Conservation (phyloP, 1,140 invertebrate genomes). For the Drosophila dunni region DNA sequence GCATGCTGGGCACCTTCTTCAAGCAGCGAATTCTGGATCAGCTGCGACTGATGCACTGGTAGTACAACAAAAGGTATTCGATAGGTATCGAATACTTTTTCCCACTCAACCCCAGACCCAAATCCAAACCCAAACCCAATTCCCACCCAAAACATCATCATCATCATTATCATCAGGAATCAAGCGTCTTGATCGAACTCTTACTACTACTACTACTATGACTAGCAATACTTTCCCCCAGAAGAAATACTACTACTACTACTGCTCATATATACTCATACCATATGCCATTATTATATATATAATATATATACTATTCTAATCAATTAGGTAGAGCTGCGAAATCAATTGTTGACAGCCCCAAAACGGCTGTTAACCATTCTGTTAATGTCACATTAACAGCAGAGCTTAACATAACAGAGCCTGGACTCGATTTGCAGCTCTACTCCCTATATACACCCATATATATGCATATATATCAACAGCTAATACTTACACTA, state of each 20-base stretch:
- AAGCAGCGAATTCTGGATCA: constrained; percentile 84
- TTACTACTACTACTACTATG: constrained; percentile 29
- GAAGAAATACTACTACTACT: constrained; percentile 52
- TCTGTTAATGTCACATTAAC: neutral
- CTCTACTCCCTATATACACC: constrained; percentile 28
- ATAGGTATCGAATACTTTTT: constrained; percentile 62
- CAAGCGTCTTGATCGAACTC: constrained; percentile 18
- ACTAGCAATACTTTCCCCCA: constrained; percentile 30
- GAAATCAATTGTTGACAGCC: neutral
- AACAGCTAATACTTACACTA: constrained; percentile 37
- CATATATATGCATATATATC: constrained; percentile 36
- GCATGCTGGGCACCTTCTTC: constrained; percentile 84
- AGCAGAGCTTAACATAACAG: neutral
- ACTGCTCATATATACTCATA: constrained; percentile 50
- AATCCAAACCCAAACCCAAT: constrained; percentile 3
- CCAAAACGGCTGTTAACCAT: neutral
- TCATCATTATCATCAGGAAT: constrained; percentile 25
- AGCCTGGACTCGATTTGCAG: constrained; percentile 1
- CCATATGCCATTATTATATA: constrained; percentile 63
- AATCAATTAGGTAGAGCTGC: constrained; percentile 18
- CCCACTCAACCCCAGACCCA: neutral
- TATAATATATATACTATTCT: constrained; percentile 29
- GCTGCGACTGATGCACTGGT: constrained; percentile 84
- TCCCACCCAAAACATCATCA: neutral
- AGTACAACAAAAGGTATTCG: constrained; percentile 79